Evolutionary conservation across 2,888 invertebrate species (phyloP).

Genomic region (Seira ritae): DNA sequence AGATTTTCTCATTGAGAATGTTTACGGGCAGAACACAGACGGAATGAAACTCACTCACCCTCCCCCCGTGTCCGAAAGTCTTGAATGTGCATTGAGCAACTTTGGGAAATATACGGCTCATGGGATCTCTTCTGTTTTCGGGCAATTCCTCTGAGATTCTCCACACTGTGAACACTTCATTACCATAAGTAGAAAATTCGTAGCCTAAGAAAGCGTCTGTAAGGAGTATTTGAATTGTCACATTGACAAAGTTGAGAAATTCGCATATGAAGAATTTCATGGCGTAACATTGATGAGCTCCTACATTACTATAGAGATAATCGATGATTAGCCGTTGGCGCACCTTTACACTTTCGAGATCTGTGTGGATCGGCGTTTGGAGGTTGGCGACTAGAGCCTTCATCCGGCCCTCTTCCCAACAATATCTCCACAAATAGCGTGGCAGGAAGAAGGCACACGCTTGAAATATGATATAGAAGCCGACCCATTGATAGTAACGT

Average conservation of each 20-base stretch:
- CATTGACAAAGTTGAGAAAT: constrained; percentile 67
- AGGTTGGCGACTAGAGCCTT: constrained; percentile 66
- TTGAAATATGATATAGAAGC: constrained; percentile 68
- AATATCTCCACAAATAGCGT: constrained; percentile 64
- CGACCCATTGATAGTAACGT: constrained; percentile 69
- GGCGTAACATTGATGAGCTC: constrained; percentile 67
- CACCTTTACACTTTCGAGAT: constrained; percentile 60
- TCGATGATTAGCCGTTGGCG: constrained; percentile 65
- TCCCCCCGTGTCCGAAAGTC: constrained; percentile 68
- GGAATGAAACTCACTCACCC: constrained; percentile 63
- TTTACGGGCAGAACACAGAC: constrained; percentile 70
- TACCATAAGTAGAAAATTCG: constrained; percentile 67
- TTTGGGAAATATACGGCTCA: constrained; percentile 65
- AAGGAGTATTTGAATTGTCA: constrained; percentile 65
- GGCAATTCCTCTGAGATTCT: constrained; percentile 64
- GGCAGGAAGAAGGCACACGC: constrained; percentile 67
- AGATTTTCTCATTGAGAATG: constrained; percentile 70
- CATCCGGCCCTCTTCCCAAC: constrained; percentile 67
- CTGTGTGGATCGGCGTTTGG: constrained; percentile 63
- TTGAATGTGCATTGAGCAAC: constrained; percentile 68
- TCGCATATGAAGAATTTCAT: constrained; percentile 68
- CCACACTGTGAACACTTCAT: constrained; percentile 66
- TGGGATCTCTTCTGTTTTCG: constrained; percentile 62
- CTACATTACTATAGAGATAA: constrained; percentile 65
- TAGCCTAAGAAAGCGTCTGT: constrained; percentile 65